These are phyloP conservation scores for Standfussiana lucernea DNA, from an alignment of 2,888 invertebrate species.

Conservation along the genomic window DNA sequence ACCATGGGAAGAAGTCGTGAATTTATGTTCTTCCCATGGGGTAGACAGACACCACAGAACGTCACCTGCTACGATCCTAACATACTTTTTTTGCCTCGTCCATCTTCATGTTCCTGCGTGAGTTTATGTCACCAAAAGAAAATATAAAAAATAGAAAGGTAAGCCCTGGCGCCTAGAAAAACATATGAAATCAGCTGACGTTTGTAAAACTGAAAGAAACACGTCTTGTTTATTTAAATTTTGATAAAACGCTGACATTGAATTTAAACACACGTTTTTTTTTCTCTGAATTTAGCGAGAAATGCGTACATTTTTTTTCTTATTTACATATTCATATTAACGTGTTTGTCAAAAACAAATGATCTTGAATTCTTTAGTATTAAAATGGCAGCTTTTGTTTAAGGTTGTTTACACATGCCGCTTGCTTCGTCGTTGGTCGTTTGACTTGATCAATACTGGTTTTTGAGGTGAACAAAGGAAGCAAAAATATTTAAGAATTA, in stretches of 20 bases:
- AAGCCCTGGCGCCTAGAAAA: background rate
- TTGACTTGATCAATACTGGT: slow-evolving; percentile 28
- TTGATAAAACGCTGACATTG: slow-evolving; percentile 22
- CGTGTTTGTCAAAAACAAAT: slow-evolving; percentile 33
- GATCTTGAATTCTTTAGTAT: slow-evolving; percentile 28
- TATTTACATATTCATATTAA: slow-evolving; percentile 14
- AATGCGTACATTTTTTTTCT: background rate
- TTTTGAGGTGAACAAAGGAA: slow-evolving; percentile 19
- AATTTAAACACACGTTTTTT: background rate
- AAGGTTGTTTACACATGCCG: slow-evolving; percentile 36
- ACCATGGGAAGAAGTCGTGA: too few relatives aligned
- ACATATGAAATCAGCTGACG: background rate
- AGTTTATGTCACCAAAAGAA: too few relatives aligned
- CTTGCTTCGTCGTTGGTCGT: background rate
- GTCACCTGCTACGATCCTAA: too few relatives aligned
- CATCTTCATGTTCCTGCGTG: too few relatives aligned
- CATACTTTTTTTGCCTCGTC: too few relatives aligned
- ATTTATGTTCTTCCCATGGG: too few relatives aligned
- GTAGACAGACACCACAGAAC: too few relatives aligned
- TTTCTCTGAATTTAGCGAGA: background rate
- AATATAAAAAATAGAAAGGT: too few relatives aligned
- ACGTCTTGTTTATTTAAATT: slow-evolving; percentile 17
- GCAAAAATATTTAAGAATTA: background rate
- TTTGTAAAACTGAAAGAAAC: background rate
- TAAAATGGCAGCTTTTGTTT: slow-evolving; percentile 13